Evolutionary conservation across 2,888 invertebrate species (phyloP), one percentile per base, ranked within the genome.

Genomic region (Agrotis ipsilon): DNA sequence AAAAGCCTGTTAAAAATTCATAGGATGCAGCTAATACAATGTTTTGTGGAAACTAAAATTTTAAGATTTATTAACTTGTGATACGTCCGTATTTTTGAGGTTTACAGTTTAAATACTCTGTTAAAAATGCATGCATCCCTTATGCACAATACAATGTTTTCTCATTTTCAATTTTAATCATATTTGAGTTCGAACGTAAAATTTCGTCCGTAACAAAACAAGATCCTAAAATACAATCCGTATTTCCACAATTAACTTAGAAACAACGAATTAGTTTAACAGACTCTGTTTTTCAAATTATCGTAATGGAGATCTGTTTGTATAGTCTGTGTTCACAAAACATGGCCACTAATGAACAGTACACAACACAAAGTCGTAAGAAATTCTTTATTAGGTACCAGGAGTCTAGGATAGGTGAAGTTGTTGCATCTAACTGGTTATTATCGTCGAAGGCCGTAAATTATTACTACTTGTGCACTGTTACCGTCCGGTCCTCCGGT

Each of bases 361-460:
- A 68, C 68, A 80, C 75, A 74, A 54, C 49, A 58, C 64, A 78
- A 55, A 66, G 60, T 27, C 58, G 49, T 61, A 68, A 72, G 77
- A 77, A 76, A 64, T 76, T 61, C 46, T 46, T 72, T 77, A 71
- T 49, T 51, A 65, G 27, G 46, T 62, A 78, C 76, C 46, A 61
- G 61, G 32, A 45, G 21, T 45, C 45, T 16, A 45, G 52, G 43
- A 49, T 64, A 48, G 52, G 32, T 32, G 27, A 77, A 65, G 57
- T 71, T 21, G 70, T 80, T 61, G n/a, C 52, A 75, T 78, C 57
- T 55, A 81, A 77, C 78, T 77, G 18, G 81, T 81, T 77, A 81
- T 81, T 81, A 79, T 58, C 51, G 67, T 61, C 65, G n/a, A 16
- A 52, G 45, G 39, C 57, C 57, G 61, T 81, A 79, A 78, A 79